Evolutionary conservation across 2,797 vertebrate genomes (phyloP).

Genomic region (Acanthis flammea): DNA sequence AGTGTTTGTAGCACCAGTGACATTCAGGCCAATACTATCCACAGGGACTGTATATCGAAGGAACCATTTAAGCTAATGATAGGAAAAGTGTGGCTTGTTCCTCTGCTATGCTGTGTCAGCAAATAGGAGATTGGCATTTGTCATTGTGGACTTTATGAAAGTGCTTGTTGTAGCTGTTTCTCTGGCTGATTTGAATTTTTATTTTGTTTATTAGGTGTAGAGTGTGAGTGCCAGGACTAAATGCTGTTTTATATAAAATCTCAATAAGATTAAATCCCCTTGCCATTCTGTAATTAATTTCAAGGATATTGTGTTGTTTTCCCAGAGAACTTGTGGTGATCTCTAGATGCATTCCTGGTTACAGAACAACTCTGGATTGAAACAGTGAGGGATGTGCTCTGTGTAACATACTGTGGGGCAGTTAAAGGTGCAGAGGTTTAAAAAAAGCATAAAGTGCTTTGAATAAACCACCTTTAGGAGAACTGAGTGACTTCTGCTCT

Average conservation of each 20-base stretch:
- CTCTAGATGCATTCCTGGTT: background rate
- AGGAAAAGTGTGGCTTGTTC: constrained; percentile 29
- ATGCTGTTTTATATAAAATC: constrained; percentile 28
- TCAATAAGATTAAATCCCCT: constrained; percentile 24
- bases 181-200: constrained; percentile 63
- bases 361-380: background rate
- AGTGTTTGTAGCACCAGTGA: background rate
- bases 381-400: background rate
- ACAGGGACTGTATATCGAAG: background rate
- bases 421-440: background rate
- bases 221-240: constrained; percentile 26
- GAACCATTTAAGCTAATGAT: background rate
- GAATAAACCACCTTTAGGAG: background rate
- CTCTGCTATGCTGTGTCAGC: constrained; percentile 11
- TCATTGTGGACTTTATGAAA: constrained; percentile 31
- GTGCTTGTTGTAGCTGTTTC: constrained; percentile 48
- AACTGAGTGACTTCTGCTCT: background rate
- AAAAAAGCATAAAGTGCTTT: background rate
- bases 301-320: constrained; percentile 51
- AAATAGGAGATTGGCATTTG: constrained; percentile 35
- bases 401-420: background rate
- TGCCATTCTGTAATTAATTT: constrained; percentile 29
- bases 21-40: background rate
- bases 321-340: background rate
- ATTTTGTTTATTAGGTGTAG: constrained; percentile 53